These are phyloP conservation scores for Lycopodina hypogea DNA, from an alignment of 37 sponge, comb jelly and placozoan genomes.

Conservation along the genomic window DNA sequence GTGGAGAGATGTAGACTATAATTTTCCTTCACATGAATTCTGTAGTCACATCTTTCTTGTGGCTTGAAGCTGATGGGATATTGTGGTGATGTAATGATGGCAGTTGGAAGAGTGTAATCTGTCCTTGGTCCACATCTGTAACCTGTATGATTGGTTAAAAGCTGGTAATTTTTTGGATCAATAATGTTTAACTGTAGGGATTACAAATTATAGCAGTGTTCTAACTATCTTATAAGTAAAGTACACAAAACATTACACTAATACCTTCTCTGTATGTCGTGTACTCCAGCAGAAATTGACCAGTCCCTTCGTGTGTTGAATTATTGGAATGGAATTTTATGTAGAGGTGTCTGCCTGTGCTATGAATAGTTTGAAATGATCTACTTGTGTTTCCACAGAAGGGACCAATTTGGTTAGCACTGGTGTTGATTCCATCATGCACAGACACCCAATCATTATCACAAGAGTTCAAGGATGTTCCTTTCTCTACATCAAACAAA, in stretches of 20 bases:
- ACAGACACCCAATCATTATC: constrained; percentile 38
- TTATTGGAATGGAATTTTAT: constrained; percentile 29
- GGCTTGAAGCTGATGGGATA: constrained; percentile 53
- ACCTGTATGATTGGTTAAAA: constrained; percentile 31
- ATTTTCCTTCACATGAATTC: constrained; percentile 19
- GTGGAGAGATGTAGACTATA: constrained; percentile 20
- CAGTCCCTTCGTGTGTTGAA: background rate
- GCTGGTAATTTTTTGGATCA: too few relatives aligned
- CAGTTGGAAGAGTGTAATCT: constrained; percentile 26
- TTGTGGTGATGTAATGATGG: constrained; percentile 57
- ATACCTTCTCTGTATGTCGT: constrained; percentile 18
- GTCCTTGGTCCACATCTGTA: constrained; percentile 48
- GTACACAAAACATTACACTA: too few relatives aligned
- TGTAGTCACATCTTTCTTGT: constrained; percentile 25
- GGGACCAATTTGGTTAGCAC: background rate
- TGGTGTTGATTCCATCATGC: constrained; percentile 25
- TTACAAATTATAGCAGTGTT: background rate
- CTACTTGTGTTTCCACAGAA: constrained; percentile 29
- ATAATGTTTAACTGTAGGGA: too few relatives aligned
- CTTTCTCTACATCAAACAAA: constrained; percentile 31
- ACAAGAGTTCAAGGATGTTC: constrained; percentile 18
- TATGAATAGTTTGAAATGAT: constrained; percentile 35
- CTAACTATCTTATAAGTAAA: background rate
- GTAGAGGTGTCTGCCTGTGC: constrained; percentile 34
- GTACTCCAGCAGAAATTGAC: constrained; percentile 54